A percentile compares a stretch with the other conserved stretches of the same genome.
These are phyloP conservation scores for Podargus strigoides DNA, from an alignment of 2,797 vertebrate species.

Conservation along the genomic window DNA sequence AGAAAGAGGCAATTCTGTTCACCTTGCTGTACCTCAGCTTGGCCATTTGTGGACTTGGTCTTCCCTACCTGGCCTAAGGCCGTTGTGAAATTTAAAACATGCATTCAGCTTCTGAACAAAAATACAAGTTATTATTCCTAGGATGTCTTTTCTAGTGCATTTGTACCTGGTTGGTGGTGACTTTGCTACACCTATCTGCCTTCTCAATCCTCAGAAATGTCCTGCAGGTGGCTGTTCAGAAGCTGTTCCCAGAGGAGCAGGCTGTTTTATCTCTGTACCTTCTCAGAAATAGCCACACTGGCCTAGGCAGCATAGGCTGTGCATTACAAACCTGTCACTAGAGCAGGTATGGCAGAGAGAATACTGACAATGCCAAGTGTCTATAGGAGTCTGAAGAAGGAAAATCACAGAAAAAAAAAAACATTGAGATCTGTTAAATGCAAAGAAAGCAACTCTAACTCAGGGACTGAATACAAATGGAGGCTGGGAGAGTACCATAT, in stretches of 20 bases:
- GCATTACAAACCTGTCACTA: neutral
- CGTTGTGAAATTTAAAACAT: neutral
- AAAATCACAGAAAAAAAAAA: neutral
- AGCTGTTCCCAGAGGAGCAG: neutral
- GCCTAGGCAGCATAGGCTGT: neutral
- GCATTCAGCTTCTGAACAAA: neutral
- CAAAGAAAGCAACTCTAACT: neutral
- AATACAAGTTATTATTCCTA: neutral
- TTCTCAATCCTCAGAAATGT: neutral
- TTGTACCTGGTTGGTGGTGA: neutral
- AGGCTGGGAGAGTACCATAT: neutral
- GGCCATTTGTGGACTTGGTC: neutral
- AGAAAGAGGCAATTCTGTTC: neutral
- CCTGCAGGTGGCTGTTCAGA: neutral
- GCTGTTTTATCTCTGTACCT: neutral
- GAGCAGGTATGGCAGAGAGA: neutral
- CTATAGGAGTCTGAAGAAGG: neutral
- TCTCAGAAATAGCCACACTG: neutral
- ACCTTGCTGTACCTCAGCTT: neutral
- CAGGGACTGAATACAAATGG: neutral
- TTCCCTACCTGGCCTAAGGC: neutral
- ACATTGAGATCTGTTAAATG: neutral
- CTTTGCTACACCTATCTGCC: neutral
- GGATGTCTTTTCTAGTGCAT: neutral
- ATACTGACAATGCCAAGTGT: neutral